Base-by-base conservation (phyloP, 2,888 invertebrate species). In the Nebria brevicollis region DNA sequence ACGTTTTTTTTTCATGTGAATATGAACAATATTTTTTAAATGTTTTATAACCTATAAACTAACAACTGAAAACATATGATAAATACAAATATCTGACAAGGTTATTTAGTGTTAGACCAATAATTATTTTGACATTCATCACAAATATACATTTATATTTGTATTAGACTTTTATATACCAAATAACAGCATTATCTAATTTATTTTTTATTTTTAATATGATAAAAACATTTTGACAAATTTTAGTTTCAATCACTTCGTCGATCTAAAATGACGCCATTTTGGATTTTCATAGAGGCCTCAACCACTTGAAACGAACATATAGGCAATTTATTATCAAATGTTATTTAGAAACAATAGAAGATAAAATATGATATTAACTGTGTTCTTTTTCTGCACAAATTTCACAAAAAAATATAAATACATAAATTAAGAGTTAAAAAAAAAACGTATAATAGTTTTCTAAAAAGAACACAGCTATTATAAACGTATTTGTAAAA, bases 101-200 rank as follows among this genome's bases (percentile, higher is more conserved):
- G 74, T 80, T 75, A 70, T 75, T 80, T 75, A 75, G 70, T 80
- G 75, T 80, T 75, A 75, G 75, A 75, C 80, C 75, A 80, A 75
- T 80, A 80, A 80, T 75, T 80, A 80, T 80, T 54, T 75, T 80
- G 80, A 80, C 80, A 80, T 70, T 54, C 26, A 70, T 80, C 72
- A 80, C 80, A 68, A 80, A 80, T 80, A 80, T 75, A 80, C 80
- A 80, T 80, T 75, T 70, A 80, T 80, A 80, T 75, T 78, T 79
- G 79, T 79, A 74, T 80, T 80, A 75, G 75, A 75, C 75, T 80
- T 80, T 75, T 70, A 80, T 75, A 80, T 75, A 80, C 80, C 80
- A 80, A 80, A 80, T 80, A 80, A 78, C 78, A 78, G 43, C 64
- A 77, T 77, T 77, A 78, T 42, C 78, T 78, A 78, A 74, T 78